phyloP scores from a whole-genome alignment of 2,888 invertebrate genomes.

The Slavum lentiscoides region DNA sequence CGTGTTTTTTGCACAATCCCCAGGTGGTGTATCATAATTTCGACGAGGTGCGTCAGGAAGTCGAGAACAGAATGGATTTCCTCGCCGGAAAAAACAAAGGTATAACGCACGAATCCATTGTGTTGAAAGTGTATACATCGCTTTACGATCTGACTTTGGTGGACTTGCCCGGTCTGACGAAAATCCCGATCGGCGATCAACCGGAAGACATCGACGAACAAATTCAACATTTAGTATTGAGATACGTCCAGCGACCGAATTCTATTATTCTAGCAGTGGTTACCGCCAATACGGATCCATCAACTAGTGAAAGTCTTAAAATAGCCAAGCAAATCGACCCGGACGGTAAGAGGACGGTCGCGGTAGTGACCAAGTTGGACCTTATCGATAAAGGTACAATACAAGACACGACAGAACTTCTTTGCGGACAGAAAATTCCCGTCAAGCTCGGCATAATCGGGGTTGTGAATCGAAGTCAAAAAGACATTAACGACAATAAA shows the following conservation, averaged over 20 bases:
- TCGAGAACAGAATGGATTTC: conserved; percentile 91
- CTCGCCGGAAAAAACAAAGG: conserved; percentile 96
- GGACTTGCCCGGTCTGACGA: conserved; percentile 73
- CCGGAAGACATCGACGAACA: conserved; percentile 96
- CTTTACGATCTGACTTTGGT: conserved; percentile 95
- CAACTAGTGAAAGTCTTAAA: conserved; percentile 96
- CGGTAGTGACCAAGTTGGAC: conserved; percentile 97
- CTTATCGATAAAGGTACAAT: conserved; percentile 97
- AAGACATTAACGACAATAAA: conserved; percentile 92
- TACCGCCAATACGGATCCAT: conserved; percentile 98
- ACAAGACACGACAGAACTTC: conserved; percentile 91
- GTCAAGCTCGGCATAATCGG: conserved; percentile 97
- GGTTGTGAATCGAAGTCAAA: conserved; percentile 97
- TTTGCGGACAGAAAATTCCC: conserved; percentile 95
- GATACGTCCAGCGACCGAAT: conserved; percentile 90
- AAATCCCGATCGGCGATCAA: conserved; percentile 94
- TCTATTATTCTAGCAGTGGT: conserved; percentile 97
- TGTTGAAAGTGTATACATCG: conserved; percentile 91
- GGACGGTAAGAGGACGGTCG: conserved; percentile 91
- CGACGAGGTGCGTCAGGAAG: conserved; percentile 85
- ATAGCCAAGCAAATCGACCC: conserved; percentile 94
- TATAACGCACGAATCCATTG: conserved; percentile 92
- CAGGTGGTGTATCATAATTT: conserved; percentile 87
- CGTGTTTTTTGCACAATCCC: conserved; percentile 90
- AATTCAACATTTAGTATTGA: conserved; percentile 83